Conservation (phyloP, 2,797 vertebrate species). For the Poeciliopsis presidionis region DNA sequence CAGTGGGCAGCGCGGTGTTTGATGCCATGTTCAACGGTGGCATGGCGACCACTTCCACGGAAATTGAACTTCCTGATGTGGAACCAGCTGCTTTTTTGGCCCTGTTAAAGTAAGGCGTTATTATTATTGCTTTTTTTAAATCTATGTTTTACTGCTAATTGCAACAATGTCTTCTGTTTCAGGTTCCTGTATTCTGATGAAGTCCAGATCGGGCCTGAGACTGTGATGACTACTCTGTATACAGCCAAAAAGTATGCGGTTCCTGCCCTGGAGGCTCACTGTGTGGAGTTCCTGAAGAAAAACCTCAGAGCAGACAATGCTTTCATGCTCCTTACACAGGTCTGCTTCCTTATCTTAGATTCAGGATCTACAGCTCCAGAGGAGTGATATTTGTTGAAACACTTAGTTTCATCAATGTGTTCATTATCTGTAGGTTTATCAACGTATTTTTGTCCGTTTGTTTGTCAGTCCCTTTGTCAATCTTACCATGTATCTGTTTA, state of each 20-base stretch:
- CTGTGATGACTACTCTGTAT: constrained; percentile 98
- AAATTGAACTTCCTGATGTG: constrained; percentile 97
- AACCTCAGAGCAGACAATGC: constrained; percentile 97
- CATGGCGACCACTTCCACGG: constrained; percentile 97
- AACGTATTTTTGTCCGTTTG: too few relatives aligned
- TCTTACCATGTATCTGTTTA: too few relatives aligned
- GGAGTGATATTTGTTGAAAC: background rate
- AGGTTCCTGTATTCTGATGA: constrained; percentile 98
- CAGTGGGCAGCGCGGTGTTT: constrained; percentile 96
- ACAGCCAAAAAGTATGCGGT: constrained; percentile 98
- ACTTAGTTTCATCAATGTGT: background rate
- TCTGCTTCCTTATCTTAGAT: constrained; percentile 36
- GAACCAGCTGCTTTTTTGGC: constrained; percentile 95
- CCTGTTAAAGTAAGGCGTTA: constrained; percentile 88
- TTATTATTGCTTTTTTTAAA: background rate
- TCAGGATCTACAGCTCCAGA: background rate
- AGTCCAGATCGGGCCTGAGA: constrained; percentile 97
- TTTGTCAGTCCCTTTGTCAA: background rate
- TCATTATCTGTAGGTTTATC: background rate
- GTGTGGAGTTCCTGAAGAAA: constrained; percentile 98
- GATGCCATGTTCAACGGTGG: constrained; percentile 99
- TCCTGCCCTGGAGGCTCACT: constrained; percentile 95
- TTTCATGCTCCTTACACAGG: constrained; percentile 98
- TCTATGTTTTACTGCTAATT: background rate
- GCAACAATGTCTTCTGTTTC: constrained; percentile 6